These are phyloP conservation scores for Lycophotia porphyrea DNA, from an alignment of 2,888 invertebrate species.

Conservation along the genomic window DNA sequence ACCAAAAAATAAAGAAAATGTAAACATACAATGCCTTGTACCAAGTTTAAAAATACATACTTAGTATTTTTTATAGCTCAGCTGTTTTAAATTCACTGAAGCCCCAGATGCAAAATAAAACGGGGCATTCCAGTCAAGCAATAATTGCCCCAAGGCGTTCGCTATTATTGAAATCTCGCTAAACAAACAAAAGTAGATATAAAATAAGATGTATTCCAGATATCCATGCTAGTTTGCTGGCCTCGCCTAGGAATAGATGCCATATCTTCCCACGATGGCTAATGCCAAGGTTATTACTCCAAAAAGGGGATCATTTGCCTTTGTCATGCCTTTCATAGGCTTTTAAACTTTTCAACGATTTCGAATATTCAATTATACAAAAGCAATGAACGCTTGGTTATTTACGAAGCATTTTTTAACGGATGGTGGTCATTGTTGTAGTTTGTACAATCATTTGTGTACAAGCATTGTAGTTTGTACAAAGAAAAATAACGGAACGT, in stretches of 20 bases:
- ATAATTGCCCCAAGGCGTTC: constrained; percentile 36
- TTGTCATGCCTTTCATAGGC: too few species aligned
- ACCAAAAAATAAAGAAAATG: neutral
- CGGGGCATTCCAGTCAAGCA: constrained; percentile 20
- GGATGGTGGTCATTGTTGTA: neutral
- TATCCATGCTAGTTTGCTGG: neutral
- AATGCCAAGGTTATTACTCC: neutral
- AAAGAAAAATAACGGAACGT: neutral
- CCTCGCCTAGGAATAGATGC: constrained; percentile 17
- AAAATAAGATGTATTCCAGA: constrained; percentile 55
- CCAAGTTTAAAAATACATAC: constrained; percentile 13
- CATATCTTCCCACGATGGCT: constrained; percentile 11
- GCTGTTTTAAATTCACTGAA: constrained; percentile 27
- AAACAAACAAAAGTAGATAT: constrained; percentile 40
- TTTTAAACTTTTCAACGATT: neutral
- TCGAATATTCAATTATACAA: constrained; percentile 1
- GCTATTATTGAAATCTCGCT: constrained; percentile 18
- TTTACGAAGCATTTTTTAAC: neutral
- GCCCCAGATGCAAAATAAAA: constrained; percentile 28
- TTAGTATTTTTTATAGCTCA: neutral
- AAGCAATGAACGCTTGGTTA: neutral
- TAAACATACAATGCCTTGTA: neutral
- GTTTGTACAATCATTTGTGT: neutral
- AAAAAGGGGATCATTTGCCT: neutral
- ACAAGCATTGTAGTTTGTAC: neutral